Evolutionary conservation across 2,113 vertebrate genomes (phyloP).

Genomic region (Notechis scutatus): DNA sequence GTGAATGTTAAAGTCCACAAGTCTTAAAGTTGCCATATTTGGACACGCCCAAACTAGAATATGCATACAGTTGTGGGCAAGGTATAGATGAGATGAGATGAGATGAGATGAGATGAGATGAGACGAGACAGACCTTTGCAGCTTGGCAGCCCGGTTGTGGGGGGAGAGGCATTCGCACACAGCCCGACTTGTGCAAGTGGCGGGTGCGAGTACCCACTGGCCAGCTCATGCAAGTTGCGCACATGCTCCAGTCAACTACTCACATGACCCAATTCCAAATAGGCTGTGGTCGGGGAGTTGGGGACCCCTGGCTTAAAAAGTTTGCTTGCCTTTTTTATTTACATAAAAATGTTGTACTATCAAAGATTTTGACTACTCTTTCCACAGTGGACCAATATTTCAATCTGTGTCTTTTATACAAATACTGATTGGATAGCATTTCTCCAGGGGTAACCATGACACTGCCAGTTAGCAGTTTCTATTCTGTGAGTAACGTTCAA

Average conservation of each 20-base stretch:
- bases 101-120: background rate
- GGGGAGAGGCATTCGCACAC: too few relatives aligned
- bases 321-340: background rate
- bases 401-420: background rate
- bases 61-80: too few relatives aligned
- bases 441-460: background rate
- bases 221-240: too few relatives aligned
- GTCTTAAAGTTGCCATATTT: too few relatives aligned
- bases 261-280: too few relatives aligned
- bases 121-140: too few relatives aligned
- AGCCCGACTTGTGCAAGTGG: too few relatives aligned
- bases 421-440: background rate
- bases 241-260: rapidly evolving
- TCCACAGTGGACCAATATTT: background rate
- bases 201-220: too few relatives aligned
- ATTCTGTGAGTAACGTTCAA: background rate
- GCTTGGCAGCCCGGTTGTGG: too few relatives aligned
- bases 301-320: background rate
- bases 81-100: background rate
- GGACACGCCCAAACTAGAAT: too few relatives aligned
- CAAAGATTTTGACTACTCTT: background rate
- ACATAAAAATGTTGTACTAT: background rate
- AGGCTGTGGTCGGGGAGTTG: too few relatives aligned
- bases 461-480: background rate
- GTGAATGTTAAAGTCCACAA: too few relatives aligned